Percentiles rank a stretch among this genome's conserved stretches.
Conservation (phyloP, 1,140 invertebrate species). For the Akabosia matsudoensis region DNA sequence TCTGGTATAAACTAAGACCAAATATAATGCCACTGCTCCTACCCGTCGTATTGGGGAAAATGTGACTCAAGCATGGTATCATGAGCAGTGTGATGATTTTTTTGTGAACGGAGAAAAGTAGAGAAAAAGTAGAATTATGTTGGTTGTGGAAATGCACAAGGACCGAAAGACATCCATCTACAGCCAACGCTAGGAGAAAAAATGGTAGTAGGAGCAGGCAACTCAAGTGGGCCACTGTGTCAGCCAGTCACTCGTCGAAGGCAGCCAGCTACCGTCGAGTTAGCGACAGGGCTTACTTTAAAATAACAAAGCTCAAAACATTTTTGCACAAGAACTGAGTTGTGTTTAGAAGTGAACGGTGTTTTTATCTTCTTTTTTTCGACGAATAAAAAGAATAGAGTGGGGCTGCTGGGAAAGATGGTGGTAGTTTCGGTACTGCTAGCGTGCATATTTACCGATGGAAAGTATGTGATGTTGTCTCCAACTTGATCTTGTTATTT, state of each 20-base stretch:
- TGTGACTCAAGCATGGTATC: background rate
- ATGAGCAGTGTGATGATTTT: background rate
- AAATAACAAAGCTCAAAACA: background rate
- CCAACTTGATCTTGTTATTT: no score
- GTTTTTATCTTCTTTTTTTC: background rate
- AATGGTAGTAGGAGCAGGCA: background rate
- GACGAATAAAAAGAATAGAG: background rate
- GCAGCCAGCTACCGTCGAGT: background rate
- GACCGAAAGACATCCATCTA: background rate
- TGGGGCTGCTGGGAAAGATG: background rate
- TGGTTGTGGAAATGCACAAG: background rate
- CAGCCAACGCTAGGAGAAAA: no score
- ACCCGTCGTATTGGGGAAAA: no score
- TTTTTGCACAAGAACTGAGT: no score
- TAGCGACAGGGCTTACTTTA: constrained; percentile 2
- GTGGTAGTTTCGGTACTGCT: background rate
- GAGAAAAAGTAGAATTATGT: background rate
- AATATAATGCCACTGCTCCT: no score
- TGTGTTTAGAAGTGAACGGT: background rate
- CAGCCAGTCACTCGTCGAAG: constrained; percentile 7
- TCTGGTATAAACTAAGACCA: no score
- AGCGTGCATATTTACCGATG: background rate
- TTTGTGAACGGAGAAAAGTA: background rate
- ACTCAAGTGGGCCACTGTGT: constrained; percentile 24
- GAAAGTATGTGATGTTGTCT: background rate